Base-by-base conservation (phyloP, 1,140 invertebrate species). In the Gryon sp. region DNA sequence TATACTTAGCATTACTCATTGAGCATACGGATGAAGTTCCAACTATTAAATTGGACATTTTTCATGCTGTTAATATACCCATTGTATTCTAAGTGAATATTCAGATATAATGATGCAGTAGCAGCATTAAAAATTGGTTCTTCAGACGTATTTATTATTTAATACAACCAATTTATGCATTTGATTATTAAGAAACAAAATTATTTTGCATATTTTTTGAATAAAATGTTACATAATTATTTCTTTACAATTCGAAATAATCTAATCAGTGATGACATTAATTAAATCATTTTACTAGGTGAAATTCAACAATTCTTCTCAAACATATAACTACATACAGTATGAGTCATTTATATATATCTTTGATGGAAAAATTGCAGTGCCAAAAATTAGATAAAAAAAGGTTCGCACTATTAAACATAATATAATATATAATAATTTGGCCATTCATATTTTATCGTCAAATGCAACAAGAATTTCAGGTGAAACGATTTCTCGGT, bases 11-110 rank as follows among this genome's bases (percentile, higher is more conserved):
- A 52, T 52, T 52, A 46, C 43, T 22, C 32, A 50, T 40, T 46
- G 34, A 41, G 32, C 30, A 36, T 24, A 16, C 16, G 9, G 30
- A 66, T 66, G 5, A 40, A 41, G 32, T 40, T 30, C 18, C 5
- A 59, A 69, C 40, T 48, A 41, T 50, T 69, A 36, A 59, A 69
- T 59, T 18, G 34, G 8, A 34, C 9, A 65, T 65, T 60, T 69
- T 60, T 59, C 43, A 11, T 19, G 15, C 26, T 11, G 6, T 50
- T 69, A 69, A 55, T 50, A 41, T 41, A 7, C 5, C 30, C 40
- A 72, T 72, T 72, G 68, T 72, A 55, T 72, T 72, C 48, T 55
- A 55, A 59, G 45, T 26, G 45, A 60, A 69, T 69, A 43, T 41
- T 52, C 4, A 55, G 40, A 62, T 62, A 52, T 60, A 72, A 11